Percentiles rank a stretch among this genome's conserved stretches.
Conservation (phyloP, 2,113 vertebrate species). For the Elephantulus edwardii region DNA sequence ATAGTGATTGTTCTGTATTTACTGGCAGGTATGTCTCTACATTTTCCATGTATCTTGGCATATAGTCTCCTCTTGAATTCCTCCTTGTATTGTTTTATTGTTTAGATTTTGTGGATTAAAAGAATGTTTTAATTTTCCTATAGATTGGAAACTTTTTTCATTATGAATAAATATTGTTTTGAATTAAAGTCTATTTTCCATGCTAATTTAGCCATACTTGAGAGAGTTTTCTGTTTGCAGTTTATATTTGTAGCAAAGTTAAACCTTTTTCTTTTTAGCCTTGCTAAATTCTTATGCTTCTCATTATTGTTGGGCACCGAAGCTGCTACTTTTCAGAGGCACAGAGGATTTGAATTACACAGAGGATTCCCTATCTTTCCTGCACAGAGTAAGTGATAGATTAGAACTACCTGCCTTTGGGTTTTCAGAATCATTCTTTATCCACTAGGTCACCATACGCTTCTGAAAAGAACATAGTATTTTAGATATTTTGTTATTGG, state of each 20-base stretch:
- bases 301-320: no score
- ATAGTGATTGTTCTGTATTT: background rate
- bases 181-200: background rate
- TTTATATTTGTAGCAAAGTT: background rate
- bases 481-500: background rate
- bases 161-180: background rate
- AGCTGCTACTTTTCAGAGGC: no score
- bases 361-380: no score
- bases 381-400: no score
- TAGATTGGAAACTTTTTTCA: background rate
- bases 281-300: background rate
- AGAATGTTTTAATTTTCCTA: background rate
- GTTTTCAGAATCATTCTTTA: no score
- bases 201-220: background rate
- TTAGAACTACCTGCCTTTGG: no score
- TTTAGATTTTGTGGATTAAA: background rate
- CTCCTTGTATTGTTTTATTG: background rate
- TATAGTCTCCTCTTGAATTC: background rate
- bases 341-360: no score
- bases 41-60: background rate
- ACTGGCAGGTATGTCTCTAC: background rate
- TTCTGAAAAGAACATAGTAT: background rate
- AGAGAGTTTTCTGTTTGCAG: background rate
- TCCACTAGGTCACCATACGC: background rate
- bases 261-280: background rate